A percentile compares a stretch with the other conserved stretches of the same genome.
Evolutionary conservation across 2,797 vertebrate species (phyloP).

Genomic region (Alosa sapidissima): DNA sequence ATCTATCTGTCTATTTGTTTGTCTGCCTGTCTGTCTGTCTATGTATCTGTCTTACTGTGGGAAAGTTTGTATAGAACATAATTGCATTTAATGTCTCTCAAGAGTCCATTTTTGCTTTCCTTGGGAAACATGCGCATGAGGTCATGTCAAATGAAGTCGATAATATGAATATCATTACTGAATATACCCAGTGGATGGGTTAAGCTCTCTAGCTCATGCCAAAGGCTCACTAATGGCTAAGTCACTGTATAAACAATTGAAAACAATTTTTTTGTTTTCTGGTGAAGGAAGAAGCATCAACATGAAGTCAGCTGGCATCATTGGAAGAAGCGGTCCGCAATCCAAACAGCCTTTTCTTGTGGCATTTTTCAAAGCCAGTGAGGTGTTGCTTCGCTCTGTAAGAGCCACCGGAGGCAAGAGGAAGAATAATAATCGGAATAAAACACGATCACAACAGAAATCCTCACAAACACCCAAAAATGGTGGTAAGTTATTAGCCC

Average conservation of each 20-base stretch:
- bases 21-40: background rate
- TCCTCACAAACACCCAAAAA: constrained; percentile 81
- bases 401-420: constrained; percentile 89
- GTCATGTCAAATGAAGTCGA: constrained; percentile 7
- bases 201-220: background rate
- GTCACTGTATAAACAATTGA: background rate
- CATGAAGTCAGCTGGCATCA: constrained; percentile 93
- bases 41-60: background rate
- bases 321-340: constrained; percentile 93
- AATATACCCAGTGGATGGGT: background rate
- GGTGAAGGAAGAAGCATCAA: constrained; percentile 90
- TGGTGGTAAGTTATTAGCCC: constrained; percentile 76
- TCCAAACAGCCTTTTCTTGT: constrained; percentile 98
- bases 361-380: constrained; percentile 98
- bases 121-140: constrained; percentile 8
- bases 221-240: background rate
- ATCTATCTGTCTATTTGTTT: background rate
- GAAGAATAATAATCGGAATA: constrained; percentile 94
- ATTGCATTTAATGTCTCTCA: background rate
- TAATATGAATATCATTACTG: background rate
- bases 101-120: background rate
- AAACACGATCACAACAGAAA: constrained; percentile 87
- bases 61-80: background rate
- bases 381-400: constrained; percentile 93
- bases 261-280: background rate